Base-by-base conservation (phyloP, 2,113 vertebrate species). In the Dendrocopos noguchii region DNA sequence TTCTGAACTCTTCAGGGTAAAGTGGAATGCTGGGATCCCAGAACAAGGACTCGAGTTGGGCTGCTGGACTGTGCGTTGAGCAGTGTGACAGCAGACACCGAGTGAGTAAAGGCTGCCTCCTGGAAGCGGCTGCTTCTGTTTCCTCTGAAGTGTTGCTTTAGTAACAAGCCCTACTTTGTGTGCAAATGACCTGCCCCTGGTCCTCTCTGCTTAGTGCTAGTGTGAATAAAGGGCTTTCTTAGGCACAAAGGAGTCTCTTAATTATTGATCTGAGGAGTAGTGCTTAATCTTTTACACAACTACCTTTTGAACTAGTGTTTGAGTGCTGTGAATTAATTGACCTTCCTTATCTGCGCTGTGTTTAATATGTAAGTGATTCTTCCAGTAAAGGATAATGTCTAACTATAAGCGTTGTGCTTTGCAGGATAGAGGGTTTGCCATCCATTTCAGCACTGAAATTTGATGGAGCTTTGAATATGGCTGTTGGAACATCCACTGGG, bases 1-100 rank as follows among this genome's bases (percentile, higher is more conserved):
- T 81, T 91, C 63, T 96, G 53, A 84, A 55, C 22, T 94, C 6
- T 65, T 42, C 76, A 99, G 99, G 99, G 99, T 17, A 98, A 98
- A 80, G 99, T 99, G 22, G 99, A 99, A 88, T 99, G 99, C 97
- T 99, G 99, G 99, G 99, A 99, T 92, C 99, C 99, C 21, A 98
- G 99, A 56, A 97, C 98, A 11, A 97, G 99, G 78, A 98, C 76
- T 66, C 97, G 99, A 60, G 99, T 99, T 42, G 99, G 98, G 22
- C 27, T 98, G 18, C 93, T 99, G 95, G 99, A 99, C 95, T 99
- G 99, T 5, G 99, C 99, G 3, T 96, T 99, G 59, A 99, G 97
- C 95, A 99, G 99, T 33, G 96, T 99, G 56, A 98, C 98, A 5
- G 98, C 98, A 36, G 98, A 98, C 79, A 97, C 98, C 36, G 98